A percentile compares a stretch with the other conserved stretches of the same genome.
phyloP scores from a whole-genome alignment of 2,797 vertebrate species.

The Macroramphosus scolopax region DNA sequence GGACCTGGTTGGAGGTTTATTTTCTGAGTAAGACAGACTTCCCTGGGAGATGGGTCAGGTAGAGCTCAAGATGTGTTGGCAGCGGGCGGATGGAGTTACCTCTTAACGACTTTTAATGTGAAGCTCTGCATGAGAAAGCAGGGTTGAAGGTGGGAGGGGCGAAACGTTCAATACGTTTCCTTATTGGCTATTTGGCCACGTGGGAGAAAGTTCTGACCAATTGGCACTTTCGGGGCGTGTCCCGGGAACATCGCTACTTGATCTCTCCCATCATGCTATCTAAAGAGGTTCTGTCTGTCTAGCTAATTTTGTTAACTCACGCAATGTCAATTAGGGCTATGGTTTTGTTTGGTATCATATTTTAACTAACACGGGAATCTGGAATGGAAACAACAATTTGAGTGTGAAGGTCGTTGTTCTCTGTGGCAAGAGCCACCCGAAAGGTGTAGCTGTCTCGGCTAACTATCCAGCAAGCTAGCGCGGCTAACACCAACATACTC shows the following conservation, averaged over 20 bases:
- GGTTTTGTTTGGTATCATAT: not conserved
- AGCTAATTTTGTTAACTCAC: constrained; percentile 39
- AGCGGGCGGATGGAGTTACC: too few relatives aligned
- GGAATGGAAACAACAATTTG: constrained; percentile 40
- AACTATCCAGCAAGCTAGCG: constrained; percentile 46
- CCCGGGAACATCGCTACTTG: constrained; percentile 19
- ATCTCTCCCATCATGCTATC: constrained; percentile 58
- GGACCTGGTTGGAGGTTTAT: too few relatives aligned
- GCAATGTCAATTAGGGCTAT: not conserved
- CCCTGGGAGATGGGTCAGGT: too few relatives aligned
- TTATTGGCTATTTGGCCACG: constrained; percentile 43
- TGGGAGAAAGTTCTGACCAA: constrained; percentile 38
- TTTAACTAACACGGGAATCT: not conserved
- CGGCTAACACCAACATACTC: constrained; percentile 31
- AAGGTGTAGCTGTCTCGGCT: constrained; percentile 24
- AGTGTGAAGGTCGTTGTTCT: constrained; percentile 27
- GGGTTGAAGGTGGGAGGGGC: constrained; percentile 3
- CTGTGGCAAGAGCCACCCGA: constrained; percentile 9
- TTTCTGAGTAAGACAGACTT: too few relatives aligned
- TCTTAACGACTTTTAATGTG: constrained; percentile 18
- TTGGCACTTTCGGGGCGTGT: constrained; percentile 34
- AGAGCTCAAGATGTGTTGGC: too few relatives aligned
- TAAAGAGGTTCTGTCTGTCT: constrained; percentile 22
- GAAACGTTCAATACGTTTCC: not conserved
- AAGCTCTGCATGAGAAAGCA: not conserved